phyloP scores from a whole-genome alignment of 53 echinoderm and acorn worm species.

The Hippasteria phrygiana region DNA sequence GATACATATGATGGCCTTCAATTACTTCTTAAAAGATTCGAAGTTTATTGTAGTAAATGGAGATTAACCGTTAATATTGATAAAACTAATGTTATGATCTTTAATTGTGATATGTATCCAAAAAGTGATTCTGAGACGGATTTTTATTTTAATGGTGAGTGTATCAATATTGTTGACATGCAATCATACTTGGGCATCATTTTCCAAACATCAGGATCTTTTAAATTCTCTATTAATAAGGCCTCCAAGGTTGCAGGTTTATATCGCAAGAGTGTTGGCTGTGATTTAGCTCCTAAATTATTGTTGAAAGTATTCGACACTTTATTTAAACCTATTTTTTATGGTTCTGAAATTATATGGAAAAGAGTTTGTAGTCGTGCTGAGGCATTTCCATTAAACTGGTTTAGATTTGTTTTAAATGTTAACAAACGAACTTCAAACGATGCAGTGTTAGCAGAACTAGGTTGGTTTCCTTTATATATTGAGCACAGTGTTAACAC shows the following conservation, averaged over 20 bases:
- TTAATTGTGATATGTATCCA: conserved; percentile 1
- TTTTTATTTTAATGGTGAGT: background rate
- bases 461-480: conserved; percentile 29
- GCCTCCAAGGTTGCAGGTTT: background rate
- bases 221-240: background rate
- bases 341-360: conserved; percentile 3
- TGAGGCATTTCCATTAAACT: conserved; percentile 18
- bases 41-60: conserved; percentile 4
- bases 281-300: background rate
- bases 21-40: background rate
- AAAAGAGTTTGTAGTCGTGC: background rate
- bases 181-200: conserved; percentile 6
- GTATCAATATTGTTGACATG: background rate
- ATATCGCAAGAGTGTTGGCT: background rate
- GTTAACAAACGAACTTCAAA: conserved; percentile 30
- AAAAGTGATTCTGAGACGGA: background rate
- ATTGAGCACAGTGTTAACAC: background rate
- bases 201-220: background rate
- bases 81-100: conserved; percentile 22
- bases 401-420: conserved; percentile 13
- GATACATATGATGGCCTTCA: conserved; percentile 4
- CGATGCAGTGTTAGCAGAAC: conserved; percentile 31
- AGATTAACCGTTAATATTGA: conserved; percentile 27
- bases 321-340: conserved; percentile 23
- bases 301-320: background rate